Evolutionary conservation across 2,888 invertebrate species (phyloP).

Genomic region (Chymomyza amoena): DNA sequence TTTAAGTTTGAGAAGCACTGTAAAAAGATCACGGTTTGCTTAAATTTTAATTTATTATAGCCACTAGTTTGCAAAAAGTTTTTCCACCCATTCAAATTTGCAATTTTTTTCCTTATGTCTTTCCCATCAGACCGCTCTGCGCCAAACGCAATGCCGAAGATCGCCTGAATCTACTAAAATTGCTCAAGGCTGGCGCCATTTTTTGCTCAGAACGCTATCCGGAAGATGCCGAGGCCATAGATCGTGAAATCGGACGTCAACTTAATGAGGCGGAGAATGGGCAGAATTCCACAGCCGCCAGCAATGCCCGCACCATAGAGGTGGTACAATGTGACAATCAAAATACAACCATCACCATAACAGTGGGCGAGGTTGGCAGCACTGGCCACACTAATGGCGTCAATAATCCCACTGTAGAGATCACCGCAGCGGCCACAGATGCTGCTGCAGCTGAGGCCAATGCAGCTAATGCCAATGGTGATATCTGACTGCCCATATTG

Average conservation of each 20-base stretch:
- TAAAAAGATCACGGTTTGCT: too few relatives aligned
- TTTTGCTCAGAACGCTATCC: conserved; percentile 78
- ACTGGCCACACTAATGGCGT: conserved; percentile 35
- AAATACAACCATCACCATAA: conserved; percentile 63
- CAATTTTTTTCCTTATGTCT: neutral
- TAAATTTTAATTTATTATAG: too few relatives aligned
- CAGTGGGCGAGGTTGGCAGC: conserved; percentile 59
- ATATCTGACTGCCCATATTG: conserved; percentile 78
- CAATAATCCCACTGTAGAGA: conserved; percentile 9
- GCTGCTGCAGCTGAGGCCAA: conserved; percentile 45
- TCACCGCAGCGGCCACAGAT: conserved; percentile 29
- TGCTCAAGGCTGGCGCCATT: conserved; percentile 80
- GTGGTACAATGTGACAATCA: conserved; percentile 71
- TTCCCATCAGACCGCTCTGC: conserved; percentile 81
- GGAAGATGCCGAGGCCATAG: conserved; percentile 77
- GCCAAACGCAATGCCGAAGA: conserved; percentile 93
- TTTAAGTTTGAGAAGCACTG: too few relatives aligned
- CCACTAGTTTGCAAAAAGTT: too few relatives aligned
- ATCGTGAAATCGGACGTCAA: conserved; percentile 75
- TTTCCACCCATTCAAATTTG: too few relatives aligned
- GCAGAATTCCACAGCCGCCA: conserved; percentile 32
- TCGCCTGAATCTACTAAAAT: conserved; percentile 90
- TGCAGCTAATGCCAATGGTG: conserved; percentile 46
- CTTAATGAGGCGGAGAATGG: conserved; percentile 66
- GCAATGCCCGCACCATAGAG: conserved; percentile 72